phyloP scores from a whole-genome alignment of 2,888 invertebrate genomes.

The Tyria jacobaeae region DNA sequence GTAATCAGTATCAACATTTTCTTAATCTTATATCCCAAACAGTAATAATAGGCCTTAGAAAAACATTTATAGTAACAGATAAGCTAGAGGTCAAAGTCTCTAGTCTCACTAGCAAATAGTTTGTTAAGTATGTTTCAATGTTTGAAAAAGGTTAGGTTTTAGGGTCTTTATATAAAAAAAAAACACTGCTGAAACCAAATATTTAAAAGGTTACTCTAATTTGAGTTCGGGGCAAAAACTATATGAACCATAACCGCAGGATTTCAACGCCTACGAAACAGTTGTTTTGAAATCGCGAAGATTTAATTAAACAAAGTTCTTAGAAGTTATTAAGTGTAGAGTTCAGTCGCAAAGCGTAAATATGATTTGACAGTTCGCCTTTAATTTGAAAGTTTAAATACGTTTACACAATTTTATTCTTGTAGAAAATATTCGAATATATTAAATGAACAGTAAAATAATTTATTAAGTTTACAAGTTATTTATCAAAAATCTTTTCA shows the following conservation, averaged over 20 bases:
- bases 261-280: slow-evolving; percentile 52
- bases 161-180: slow-evolving; percentile 35
- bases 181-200: slow-evolving; percentile 41
- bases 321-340: slow-evolving; percentile 54
- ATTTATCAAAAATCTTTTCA: background rate
- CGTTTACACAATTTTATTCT: no score
- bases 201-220: slow-evolving; percentile 44
- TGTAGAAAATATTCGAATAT: no score
- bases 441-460: background rate
- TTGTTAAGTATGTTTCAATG: no score
- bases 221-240: slow-evolving; percentile 40
- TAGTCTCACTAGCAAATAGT: no score
- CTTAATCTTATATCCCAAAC: no score
- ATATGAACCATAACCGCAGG: slow-evolving; percentile 52
- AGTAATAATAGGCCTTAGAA: no score
- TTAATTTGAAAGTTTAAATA: slow-evolving; percentile 29
- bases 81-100: no score
- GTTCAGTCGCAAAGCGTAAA: slow-evolving; percentile 46
- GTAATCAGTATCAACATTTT: no score
- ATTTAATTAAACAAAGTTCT: slow-evolving; percentile 75
- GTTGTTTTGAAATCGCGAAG: slow-evolving; percentile 72
- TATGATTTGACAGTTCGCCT: slow-evolving; percentile 56
- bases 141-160: no score
- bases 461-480: background rate
- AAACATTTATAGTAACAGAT: no score